A percentile compares a stretch with the other conserved stretches of the same genome.
These are phyloP conservation scores for Anisognathus igniventris DNA, from an alignment of 2,797 vertebrate genomes.

Conservation along the genomic window DNA sequence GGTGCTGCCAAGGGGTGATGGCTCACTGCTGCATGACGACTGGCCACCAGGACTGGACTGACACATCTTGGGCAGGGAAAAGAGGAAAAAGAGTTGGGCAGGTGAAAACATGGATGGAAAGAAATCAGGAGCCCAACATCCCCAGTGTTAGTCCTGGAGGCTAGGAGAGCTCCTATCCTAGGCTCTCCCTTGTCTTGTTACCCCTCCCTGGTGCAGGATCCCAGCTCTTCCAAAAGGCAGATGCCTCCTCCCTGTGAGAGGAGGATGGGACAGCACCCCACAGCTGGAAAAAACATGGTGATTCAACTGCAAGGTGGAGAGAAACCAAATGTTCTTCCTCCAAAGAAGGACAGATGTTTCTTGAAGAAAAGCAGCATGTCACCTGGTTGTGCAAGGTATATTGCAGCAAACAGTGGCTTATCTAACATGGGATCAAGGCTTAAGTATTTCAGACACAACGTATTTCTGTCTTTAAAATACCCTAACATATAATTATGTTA, in stretches of 20 bases:
- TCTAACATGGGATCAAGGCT: conserved; percentile 39
- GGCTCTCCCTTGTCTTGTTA: background rate
- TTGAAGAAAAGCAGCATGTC: background rate
- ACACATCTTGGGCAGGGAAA: conserved; percentile 81
- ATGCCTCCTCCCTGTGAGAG: background rate
- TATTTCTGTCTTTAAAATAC: conserved; percentile 40
- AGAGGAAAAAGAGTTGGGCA: background rate
- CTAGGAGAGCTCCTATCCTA: background rate
- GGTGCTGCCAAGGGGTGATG: conserved; percentile 92
- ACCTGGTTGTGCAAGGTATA: background rate
- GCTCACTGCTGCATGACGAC: conserved; percentile 97
- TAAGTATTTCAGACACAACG: conserved; percentile 39
- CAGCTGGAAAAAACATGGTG: background rate
- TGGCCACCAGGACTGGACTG: conserved; percentile 98
- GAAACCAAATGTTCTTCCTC: background rate
- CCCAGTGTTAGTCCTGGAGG: background rate
- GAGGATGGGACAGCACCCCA: background rate
- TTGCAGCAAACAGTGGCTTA: conserved; percentile 34
- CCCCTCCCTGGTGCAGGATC: background rate
- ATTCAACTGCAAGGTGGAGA: background rate
- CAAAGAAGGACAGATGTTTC: conserved; percentile 4
- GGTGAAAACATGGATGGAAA: background rate
- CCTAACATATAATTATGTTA: conserved; percentile 42
- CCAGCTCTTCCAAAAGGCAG: background rate
- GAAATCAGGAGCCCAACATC: background rate